Evolutionary conservation across 2,113 vertebrate genomes (phyloP).

Genomic region (Hemiscyllium ocellatum): DNA sequence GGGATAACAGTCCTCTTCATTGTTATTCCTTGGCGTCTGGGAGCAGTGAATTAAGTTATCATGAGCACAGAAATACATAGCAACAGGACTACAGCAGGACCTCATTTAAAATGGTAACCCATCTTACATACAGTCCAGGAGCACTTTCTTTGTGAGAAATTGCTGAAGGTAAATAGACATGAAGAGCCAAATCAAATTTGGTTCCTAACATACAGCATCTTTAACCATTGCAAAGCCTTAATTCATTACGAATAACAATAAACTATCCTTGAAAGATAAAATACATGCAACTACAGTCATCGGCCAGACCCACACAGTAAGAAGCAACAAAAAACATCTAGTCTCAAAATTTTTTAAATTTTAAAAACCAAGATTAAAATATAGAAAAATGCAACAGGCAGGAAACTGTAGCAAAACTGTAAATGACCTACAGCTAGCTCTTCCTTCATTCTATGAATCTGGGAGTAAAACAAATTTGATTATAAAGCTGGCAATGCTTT

Average conservation of each 20-base stretch:
- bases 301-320: not conserved
- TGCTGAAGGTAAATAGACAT: not conserved
- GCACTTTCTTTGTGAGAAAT: not conserved
- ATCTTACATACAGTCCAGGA: not conserved
- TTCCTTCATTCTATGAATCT: not conserved
- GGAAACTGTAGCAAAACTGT: not conserved
- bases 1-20: not conserved
- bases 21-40: not conserved
- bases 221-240: not conserved
- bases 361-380: not conserved
- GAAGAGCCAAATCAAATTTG: not conserved
- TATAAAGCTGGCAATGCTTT: not conserved
- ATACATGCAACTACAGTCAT: not conserved
- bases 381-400: not conserved
- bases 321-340: not conserved
- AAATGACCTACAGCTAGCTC: too few relatives aligned
- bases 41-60: not conserved
- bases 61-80: not conserved
- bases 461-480: not conserved
- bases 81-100: not conserved
- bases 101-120: not conserved
- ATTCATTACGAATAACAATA: not conserved
- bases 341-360: too few relatives aligned
- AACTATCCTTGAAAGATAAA: not conserved
- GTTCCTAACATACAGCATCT: not conserved